These are phyloP conservation scores for Tonatia bakeri DNA, from an alignment of 2,113 vertebrate genomes.

Conservation along the genomic window DNA sequence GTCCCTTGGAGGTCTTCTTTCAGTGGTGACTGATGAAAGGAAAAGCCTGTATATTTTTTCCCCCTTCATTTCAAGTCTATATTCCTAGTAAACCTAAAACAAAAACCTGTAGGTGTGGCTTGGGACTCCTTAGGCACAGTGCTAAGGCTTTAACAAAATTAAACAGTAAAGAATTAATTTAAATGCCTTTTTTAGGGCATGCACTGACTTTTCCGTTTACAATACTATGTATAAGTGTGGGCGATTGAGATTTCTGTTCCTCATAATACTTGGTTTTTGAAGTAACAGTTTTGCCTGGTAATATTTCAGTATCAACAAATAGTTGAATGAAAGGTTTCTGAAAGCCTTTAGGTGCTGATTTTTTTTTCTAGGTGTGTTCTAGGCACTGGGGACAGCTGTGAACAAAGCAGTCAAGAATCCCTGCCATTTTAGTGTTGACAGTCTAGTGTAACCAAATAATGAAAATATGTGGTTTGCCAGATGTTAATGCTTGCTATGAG, in stretches of 20 bases:
- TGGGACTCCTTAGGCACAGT: not conserved
- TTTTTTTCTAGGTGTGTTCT: conserved; percentile 13
- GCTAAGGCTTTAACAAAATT: not conserved
- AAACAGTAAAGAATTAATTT: not conserved
- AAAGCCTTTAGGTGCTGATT: not conserved
- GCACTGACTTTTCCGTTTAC: not conserved
- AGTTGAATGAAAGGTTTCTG: not conserved
- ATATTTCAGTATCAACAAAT: not conserved
- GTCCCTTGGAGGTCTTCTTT: conserved; percentile 18
- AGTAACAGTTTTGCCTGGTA: not conserved
- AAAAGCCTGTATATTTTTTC: conserved; percentile 4
- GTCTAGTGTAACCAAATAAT: not conserved
- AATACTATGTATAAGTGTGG: not conserved
- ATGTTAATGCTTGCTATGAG: not conserved
- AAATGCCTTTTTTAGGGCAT: not conserved
- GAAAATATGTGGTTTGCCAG: not conserved
- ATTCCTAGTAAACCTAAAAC: not conserved
- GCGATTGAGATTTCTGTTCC: not conserved
- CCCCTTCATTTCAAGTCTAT: not conserved
- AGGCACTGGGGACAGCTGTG: not conserved
- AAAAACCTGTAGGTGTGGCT: not conserved
- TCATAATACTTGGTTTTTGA: not conserved
- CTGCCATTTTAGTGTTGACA: not conserved
- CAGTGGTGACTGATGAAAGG: not conserved
- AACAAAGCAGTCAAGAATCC: not conserved